Evolutionary conservation across 2,113 vertebrate genomes (phyloP), one percentile per base, ranked within the genome.

Genomic region (Axis porcinus): DNA sequence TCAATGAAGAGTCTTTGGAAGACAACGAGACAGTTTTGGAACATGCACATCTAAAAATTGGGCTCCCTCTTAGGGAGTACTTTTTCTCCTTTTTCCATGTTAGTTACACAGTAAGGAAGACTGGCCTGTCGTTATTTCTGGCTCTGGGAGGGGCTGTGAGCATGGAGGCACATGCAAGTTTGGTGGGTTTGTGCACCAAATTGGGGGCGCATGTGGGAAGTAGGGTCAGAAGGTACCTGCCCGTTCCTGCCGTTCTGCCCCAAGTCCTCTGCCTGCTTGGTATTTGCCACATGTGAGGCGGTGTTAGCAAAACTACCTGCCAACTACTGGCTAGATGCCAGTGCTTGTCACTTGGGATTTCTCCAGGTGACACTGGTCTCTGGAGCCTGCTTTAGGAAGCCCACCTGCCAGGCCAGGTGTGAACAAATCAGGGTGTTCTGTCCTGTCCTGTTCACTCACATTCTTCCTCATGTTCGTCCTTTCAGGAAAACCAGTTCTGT

Each of bases 401-500:
- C 27, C 30, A 33, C 0, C 64, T 36, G 10, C n/a, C 21, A 4
- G 17, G 25, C 30, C 23, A 16, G 8, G 5, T 52, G 6, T 67
- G 79, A 90, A n/a, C 47, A 70, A 23, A 43, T 1, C 25, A 23
- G 30, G 50, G 47, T 30, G 4, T 83, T n/a, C 54, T 93, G 4
- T 52, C 82, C 27, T 86, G 50, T 27, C 89, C 50, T 47, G 40
- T 40, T 91, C 64, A 21, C 30, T 89, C 11, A 89, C 70, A 87
- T 94, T 36, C n/a, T 4, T 2, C 95, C 74, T 57, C 5, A 12
- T 79, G 58, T 50, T 87, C 84, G 40, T 87, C 88, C 33, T 88
- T 92, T 47, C 43, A 99, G 98, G 98, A 95, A 97, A 58, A 74
- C 96, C 93, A 95, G 94, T 94, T 89, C 94, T 96, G n/a, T 95